Conservation (phyloP, 2,113 vertebrate species). For the Nothoprocta perdicaria region DNA sequence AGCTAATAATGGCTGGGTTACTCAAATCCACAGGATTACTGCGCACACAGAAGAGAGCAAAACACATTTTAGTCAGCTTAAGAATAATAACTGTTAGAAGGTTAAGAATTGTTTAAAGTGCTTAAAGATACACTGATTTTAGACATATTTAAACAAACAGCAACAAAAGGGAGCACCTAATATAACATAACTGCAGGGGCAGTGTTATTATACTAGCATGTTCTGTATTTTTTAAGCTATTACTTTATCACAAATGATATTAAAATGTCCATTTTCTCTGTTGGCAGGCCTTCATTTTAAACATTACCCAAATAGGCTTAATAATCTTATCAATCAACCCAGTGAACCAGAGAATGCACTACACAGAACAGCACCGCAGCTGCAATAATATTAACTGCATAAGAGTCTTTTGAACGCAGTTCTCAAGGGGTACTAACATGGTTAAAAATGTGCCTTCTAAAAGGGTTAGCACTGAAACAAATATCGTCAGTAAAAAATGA, state of each 20-base stretch:
- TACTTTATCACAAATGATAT: neutral
- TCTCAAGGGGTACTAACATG: neutral
- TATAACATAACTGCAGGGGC: neutral
- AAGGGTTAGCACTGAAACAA: neutral
- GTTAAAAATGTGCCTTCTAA: neutral
- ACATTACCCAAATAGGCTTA: neutral
- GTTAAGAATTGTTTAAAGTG: neutral
- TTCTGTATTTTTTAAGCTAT: neutral
- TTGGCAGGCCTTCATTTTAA: neutral
- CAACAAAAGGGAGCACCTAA: neutral
- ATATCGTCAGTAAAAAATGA: neutral
- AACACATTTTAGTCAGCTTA: neutral
- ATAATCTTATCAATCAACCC: neutral
- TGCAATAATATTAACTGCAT: neutral
- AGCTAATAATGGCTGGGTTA: slow-evolving; percentile 94
- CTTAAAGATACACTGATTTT: neutral
- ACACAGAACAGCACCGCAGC: neutral
- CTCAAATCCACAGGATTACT: slow-evolving; percentile 98
- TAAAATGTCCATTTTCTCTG: neutral
- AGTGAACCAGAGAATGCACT: neutral
- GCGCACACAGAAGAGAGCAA: neutral
- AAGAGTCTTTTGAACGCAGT: neutral
- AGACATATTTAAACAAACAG: neutral
- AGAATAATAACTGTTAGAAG: neutral
- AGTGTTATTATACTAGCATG: neutral